Base-by-base conservation (phyloP, 2,797 vertebrate genomes). In the Mormyrus proboscirostris region DNA sequence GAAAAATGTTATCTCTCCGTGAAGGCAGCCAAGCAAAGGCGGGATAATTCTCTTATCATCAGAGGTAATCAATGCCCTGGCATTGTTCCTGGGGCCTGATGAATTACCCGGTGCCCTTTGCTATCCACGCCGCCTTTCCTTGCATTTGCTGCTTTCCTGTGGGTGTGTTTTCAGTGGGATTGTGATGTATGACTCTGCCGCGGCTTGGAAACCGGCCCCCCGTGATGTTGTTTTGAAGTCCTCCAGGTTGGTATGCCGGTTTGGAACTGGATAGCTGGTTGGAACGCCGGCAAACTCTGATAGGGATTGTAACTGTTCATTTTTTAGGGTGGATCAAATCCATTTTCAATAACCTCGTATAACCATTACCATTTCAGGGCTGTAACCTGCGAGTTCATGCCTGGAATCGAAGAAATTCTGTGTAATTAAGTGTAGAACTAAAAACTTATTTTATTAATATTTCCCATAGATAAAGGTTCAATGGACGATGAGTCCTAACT, bases 51-150 rank as follows among this genome's bases (percentile, higher is more conserved):
- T 2, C 69, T 95, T 93, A 93, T 93, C 91, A 93, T 93, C 91
- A 87, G 25, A 92, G 86, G 79, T 92, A 92, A 93, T 94, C 92
- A 93, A 92, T 91, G 91, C 90, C 90, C 88, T 90, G 93, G 92
- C 90, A 93, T 93, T 92, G 91, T 1, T 38, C 50, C 53, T 33
- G 91, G 38, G 90, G 92, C 92, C 90, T n/a, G 90, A 88, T 29
- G 90, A 93, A 90, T 92, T 92, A 93, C 92, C 91, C 91, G 91
- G 92, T 92, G 10, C 85, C 90, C 79, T 89, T 89, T 90, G 76
- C 88, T 89, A 92, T 90, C 22, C 86, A 93, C 91, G 92, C 91
- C 83, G 10, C 88, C 91, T 93, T 94, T 91, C 90, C 90, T 88
- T 53, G 33, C 49, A 59, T 85, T 85, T 14, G 47, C 0, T 85